phyloP scores from a whole-genome alignment of 2,888 invertebrate genomes.

The Andrena bucephala region DNA sequence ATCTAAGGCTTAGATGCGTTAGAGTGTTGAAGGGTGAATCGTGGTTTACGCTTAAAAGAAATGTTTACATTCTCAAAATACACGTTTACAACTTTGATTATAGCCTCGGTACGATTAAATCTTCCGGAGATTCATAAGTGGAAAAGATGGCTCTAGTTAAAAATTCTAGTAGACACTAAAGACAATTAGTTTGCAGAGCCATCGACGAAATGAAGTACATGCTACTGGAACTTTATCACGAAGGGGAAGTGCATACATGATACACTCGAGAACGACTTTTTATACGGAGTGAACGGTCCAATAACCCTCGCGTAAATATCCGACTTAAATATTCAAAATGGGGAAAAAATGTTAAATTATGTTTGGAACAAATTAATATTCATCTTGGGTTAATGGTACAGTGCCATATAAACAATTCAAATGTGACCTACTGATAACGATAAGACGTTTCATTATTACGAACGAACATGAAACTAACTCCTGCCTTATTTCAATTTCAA shows the following conservation, averaged over 20 bases:
- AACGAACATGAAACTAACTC: too few relatives aligned
- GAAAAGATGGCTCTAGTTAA: too few relatives aligned
- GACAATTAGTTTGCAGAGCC: slow-evolving; percentile 32
- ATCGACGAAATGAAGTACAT: slow-evolving; percentile 31
- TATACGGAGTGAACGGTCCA: neutral
- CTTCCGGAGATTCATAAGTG: too few relatives aligned
- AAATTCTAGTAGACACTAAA: neutral
- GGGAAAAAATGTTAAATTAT: neutral
- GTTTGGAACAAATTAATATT: neutral
- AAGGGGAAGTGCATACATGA: slow-evolving; percentile 1
- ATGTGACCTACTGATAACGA: too few relatives aligned
- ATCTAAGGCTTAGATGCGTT: too few relatives aligned
- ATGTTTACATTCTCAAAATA: too few relatives aligned
- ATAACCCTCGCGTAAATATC: neutral
- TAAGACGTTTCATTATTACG: too few relatives aligned
- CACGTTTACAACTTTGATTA: too few relatives aligned
- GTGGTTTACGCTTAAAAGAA: too few relatives aligned
- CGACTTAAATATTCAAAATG: neutral
- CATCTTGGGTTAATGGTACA: neutral
- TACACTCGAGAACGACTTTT: slow-evolving; percentile 7
- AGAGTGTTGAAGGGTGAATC: too few relatives aligned
- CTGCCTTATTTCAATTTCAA: too few relatives aligned
- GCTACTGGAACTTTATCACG: slow-evolving; percentile 21
- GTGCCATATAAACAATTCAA: neutral
- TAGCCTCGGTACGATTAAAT: too few relatives aligned